Conservation (phyloP, 2,888 invertebrate genomes). For the Heliconius hortense region DNA sequence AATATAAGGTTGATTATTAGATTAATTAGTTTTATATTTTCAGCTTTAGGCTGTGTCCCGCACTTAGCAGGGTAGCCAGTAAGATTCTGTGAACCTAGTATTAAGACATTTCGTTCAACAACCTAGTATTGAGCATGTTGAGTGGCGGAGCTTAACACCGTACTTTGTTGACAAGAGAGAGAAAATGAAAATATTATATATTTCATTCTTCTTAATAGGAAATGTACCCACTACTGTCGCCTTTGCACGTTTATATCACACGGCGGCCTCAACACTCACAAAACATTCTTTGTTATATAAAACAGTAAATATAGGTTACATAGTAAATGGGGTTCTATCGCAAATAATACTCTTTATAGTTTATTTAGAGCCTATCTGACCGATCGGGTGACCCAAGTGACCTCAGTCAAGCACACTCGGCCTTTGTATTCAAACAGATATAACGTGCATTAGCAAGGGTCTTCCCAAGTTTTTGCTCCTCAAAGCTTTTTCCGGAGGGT, state of each 20-base stretch:
- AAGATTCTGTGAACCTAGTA: not conserved
- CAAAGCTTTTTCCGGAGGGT: slow-evolving; percentile 45
- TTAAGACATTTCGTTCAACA: too few species aligned
- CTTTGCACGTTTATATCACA: too few species aligned
- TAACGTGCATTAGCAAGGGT: slow-evolving; percentile 73
- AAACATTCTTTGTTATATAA: not conserved
- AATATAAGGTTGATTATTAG: not conserved
- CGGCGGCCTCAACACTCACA: too few species aligned
- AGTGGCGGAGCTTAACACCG: too few species aligned
- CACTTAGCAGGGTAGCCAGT: not conserved
- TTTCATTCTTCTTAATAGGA: too few species aligned
- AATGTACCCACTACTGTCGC: too few species aligned
- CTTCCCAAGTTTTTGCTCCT: slow-evolving; percentile 60
- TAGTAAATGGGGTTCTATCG: slow-evolving; percentile 19
- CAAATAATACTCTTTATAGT: slow-evolving; percentile 38
- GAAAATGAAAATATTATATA: too few species aligned
- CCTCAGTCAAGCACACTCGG: slow-evolving; percentile 70
- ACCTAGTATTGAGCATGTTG: too few species aligned
- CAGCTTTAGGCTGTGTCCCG: too few species aligned
- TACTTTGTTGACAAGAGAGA: too few species aligned
- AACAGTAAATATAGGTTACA: slow-evolving; percentile 3
- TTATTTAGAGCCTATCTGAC: slow-evolving; percentile 37
- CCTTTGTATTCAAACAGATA: slow-evolving; percentile 72
- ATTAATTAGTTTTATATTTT: not conserved
- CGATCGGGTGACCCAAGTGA: slow-evolving; percentile 43